These are phyloP conservation scores for Drosophila vallismaia DNA, from an alignment of 2,888 invertebrate genomes.

Conservation along the genomic window DNA sequence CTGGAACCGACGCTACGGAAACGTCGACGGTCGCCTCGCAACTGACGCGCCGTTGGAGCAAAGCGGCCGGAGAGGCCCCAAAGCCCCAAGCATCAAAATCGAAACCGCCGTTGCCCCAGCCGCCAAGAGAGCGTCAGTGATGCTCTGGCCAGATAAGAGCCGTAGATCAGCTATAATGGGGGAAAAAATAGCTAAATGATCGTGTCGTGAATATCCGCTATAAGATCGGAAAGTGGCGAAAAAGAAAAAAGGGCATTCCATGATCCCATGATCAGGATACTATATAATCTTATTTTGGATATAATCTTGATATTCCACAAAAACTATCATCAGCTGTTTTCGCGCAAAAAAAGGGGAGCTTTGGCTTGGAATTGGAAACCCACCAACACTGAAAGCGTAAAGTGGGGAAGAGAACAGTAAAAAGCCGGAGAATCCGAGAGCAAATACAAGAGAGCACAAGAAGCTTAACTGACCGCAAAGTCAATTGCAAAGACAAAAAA, in stretches of 20 bases:
- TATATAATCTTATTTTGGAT: too few species aligned
- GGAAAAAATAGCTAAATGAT: neutral
- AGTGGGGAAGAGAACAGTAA: slow-evolving; percentile 5
- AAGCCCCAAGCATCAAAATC: slow-evolving; percentile 8
- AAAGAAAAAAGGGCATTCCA: too few species aligned
- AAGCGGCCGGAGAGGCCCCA: slow-evolving; percentile 19
- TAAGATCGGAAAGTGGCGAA: too few species aligned
- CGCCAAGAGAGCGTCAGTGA: neutral
- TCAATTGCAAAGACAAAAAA: slow-evolving; percentile 4
- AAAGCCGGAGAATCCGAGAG: slow-evolving; percentile 2
- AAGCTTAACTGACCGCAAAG: slow-evolving; percentile 15
- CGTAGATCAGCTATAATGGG: neutral
- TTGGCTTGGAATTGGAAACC: neutral
- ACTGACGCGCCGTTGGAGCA: slow-evolving; percentile 51
- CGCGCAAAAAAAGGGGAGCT: neutral
- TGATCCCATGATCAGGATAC: too few species aligned
- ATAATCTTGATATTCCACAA: too few species aligned
- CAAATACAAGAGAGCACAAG: slow-evolving; percentile 9
- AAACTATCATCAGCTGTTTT: too few species aligned
- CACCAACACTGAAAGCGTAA: slow-evolving; percentile 4
- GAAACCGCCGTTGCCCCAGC: neutral
- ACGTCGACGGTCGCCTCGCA: slow-evolving; percentile 74
- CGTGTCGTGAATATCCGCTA: too few species aligned
- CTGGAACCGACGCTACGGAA: slow-evolving; percentile 39
- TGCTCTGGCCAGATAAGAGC: neutral